Evolutionary conservation across 2,113 vertebrate genomes (phyloP), one percentile per base, ranked within the genome.

Genomic region (Zosterops japonicus): DNA sequence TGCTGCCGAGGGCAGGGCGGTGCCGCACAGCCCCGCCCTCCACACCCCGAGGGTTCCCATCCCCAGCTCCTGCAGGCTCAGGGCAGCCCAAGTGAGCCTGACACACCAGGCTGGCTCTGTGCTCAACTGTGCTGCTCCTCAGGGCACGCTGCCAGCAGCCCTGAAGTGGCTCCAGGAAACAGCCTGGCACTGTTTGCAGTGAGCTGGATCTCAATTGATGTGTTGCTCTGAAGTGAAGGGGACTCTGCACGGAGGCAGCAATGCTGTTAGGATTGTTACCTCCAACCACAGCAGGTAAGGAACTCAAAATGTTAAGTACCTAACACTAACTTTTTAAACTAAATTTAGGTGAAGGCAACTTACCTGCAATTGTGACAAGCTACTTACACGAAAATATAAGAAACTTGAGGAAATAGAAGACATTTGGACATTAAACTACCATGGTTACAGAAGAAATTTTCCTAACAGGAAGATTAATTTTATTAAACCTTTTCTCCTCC

Each of bases 331-430:
- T 67, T 64, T 65, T 49, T 11, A 76, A 68, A 70, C 18, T 59
- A 31, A 44, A 75, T 36, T 78, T 78, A 60, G n/a, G 50, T 42
- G 25, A 96, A 72, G 47, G 14, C 20, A 87, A 85, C 77, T 81
- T 85, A 93, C 60, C 41, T 71, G 67, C 42, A 69, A 29, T 52
- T 89, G 53, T 47, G 25, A 65, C n/a, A 93, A 87, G 33, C 28
- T 57, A 42, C 41, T 84, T 76, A 89, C 3, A 79, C 20, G 50
- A 81, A 77, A 50, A 67, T 25, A 14, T 3, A 80, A 68, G 56
- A 69, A 86, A 63, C 18, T 28, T 61, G 7, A 92, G 28, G 27
- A 85, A 90, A 67, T 1, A 63, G 49, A 59, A 82, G 27, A 31
- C 12, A 82, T 24, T 21, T 39, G 31, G 44, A 69, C n/a, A 57